phyloP scores from a whole-genome alignment of 2,113 vertebrate genomes.

The Onychostruthus taczanowskii region DNA sequence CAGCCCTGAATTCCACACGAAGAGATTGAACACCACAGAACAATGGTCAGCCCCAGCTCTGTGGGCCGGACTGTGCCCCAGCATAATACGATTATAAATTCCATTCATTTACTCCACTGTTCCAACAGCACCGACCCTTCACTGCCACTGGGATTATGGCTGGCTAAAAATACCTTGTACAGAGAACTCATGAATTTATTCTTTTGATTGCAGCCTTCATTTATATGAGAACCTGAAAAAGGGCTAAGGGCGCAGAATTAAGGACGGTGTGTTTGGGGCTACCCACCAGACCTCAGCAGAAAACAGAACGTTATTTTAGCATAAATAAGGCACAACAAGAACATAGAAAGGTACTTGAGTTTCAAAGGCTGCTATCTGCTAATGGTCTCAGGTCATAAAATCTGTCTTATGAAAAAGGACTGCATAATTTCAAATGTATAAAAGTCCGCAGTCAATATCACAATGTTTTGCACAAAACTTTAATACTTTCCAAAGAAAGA shows the following conservation, averaged over 20 bases:
- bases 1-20: slow-evolving; percentile 9
- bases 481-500: not conserved
- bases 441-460: not conserved
- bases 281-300: not conserved
- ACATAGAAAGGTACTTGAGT: not conserved
- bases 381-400: not conserved
- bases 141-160: slow-evolving; percentile 49
- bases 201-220: slow-evolving; percentile 37
- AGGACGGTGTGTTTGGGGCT: not conserved
- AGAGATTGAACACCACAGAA: slow-evolving; percentile 17
- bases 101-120: slow-evolving; percentile 11
- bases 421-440: not conserved
- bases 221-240: slow-evolving; percentile 1
- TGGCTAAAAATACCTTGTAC: slow-evolving; percentile 36
- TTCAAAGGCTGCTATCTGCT: not conserved
- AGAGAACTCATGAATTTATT: slow-evolving; percentile 48
- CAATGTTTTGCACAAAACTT: not conserved
- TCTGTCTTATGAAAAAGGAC: not conserved
- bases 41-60: slow-evolving; percentile 10
- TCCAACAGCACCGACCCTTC: slow-evolving; percentile 20
- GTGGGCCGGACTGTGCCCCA: not conserved
- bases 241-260: not conserved
- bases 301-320: not conserved
- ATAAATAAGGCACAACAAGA: not conserved
- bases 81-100: slow-evolving; percentile 68